Evolutionary conservation across 2,113 vertebrate species (phyloP).

Genomic region (Toxostoma redivivum): DNA sequence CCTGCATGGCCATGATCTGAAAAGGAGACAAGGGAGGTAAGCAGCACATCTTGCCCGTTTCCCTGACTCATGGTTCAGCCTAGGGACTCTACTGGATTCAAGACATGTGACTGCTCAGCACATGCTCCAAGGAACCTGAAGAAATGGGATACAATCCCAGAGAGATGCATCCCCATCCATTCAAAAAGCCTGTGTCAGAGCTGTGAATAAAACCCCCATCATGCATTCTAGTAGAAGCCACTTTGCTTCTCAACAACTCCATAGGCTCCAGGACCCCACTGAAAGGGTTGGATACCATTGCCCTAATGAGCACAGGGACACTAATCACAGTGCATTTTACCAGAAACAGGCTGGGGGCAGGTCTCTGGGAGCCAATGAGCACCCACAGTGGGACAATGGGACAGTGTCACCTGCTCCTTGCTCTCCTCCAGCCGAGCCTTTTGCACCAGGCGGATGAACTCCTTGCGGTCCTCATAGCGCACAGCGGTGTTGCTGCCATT

Average conservation of each 20-base stretch:
- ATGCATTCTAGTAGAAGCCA: background rate
- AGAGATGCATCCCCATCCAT: background rate
- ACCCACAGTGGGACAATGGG: background rate
- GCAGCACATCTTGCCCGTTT: background rate
- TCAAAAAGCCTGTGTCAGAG: background rate
- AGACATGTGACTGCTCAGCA: background rate
- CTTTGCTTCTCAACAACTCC: background rate
- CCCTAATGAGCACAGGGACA: background rate
- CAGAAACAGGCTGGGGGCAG: background rate
- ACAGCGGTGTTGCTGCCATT: slow-evolving; percentile 82
- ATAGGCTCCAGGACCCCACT: background rate
- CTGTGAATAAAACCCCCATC: background rate
- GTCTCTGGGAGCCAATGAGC: background rate
- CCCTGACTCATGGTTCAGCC: background rate
- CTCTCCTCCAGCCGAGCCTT: slow-evolving; percentile 90
- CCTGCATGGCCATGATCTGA: slow-evolving; percentile 91
- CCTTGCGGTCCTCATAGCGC: slow-evolving; percentile 85
- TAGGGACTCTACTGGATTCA: background rate
- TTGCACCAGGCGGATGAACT: slow-evolving; percentile 89
- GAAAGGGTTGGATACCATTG: background rate
- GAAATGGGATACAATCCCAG: background rate
- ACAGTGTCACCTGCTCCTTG: slow-evolving; percentile 84
- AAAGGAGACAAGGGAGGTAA: background rate
- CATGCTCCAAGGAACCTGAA: background rate
- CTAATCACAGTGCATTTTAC: fast-evolving